These are phyloP conservation scores for Poicephalus gulielmi DNA, from an alignment of 2,113 vertebrate species.

Conservation along the genomic window DNA sequence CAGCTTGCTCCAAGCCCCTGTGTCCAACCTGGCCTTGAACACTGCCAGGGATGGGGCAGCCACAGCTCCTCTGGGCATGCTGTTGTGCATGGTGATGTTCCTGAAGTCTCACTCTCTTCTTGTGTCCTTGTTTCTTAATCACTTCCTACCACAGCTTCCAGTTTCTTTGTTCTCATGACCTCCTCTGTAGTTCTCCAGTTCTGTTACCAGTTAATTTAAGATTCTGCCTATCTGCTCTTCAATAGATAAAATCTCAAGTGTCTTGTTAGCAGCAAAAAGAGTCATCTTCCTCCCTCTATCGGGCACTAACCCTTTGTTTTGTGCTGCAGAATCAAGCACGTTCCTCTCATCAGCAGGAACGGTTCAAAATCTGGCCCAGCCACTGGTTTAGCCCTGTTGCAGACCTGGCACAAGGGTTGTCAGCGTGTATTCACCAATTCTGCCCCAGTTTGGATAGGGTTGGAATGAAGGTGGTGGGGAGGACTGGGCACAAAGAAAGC, in stretches of 20 bases:
- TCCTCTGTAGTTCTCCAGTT: neutral
- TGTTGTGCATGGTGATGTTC: neutral
- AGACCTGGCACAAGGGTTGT: neutral
- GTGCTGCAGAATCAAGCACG: rapidly evolving
- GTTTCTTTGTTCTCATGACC: neutral
- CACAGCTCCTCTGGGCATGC: neutral
- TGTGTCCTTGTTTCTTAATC: neutral
- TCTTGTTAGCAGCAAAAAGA: neutral
- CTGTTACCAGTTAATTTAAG: neutral
- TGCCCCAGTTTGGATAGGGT: neutral
- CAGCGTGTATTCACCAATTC: rapidly evolving
- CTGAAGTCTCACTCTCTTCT: neutral
- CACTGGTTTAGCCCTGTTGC: neutral
- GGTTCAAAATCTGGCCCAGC: neutral
- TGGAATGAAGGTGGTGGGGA: neutral
- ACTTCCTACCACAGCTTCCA: neutral
- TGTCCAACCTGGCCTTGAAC: neutral
- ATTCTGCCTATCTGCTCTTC: neutral
- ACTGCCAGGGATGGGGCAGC: neutral
- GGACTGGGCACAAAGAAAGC: neutral
- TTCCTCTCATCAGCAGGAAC: neutral
- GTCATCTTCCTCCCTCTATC: neutral
- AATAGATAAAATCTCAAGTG: neutral
- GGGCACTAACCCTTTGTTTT: neutral
- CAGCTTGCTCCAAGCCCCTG: neutral